A percentile compares a stretch with the other conserved stretches of the same genome.
These are phyloP conservation scores for Melieria picta DNA, from an alignment of 2,888 invertebrate genomes.

Conservation along the genomic window DNA sequence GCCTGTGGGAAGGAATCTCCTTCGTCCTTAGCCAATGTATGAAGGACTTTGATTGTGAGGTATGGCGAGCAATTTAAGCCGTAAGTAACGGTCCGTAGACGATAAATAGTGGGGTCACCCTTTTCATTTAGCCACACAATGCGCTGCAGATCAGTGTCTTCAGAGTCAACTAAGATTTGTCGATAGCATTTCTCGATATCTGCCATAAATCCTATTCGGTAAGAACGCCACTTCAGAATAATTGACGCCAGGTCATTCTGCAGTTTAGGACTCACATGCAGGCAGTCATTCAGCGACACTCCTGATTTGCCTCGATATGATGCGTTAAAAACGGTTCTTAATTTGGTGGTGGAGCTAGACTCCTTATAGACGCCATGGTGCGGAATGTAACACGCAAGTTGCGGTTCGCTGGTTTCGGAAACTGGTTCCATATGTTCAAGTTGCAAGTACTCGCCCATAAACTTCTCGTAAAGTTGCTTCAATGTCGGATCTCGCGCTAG, in stretches of 20 bases:
- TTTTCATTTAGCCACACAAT: conserved; percentile 32
- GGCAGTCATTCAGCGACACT: conserved; percentile 31
- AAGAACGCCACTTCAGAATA: conserved; percentile 29
- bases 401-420: too few species aligned
- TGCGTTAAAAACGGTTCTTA: conserved; percentile 38
- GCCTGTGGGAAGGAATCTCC: conserved; percentile 27
- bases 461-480: too few species aligned
- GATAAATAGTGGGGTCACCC: conserved; percentile 14
- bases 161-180: conserved; percentile 33
- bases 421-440: conserved; percentile 21
- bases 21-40: conserved; percentile 32
- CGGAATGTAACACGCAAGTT: conserved; percentile 9
- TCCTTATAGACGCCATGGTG: conserved; percentile 39
- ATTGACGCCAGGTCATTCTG: conserved; percentile 31
- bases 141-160: conserved; percentile 33
- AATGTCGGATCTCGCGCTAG: too few species aligned
- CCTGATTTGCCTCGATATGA: conserved; percentile 25
- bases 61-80: conserved; percentile 31
- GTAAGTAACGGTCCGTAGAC: conserved; percentile 34
- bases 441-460: too few species aligned
- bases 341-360: conserved; percentile 39
- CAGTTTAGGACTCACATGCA: conserved; percentile 37
- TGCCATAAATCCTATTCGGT: too few species aligned
- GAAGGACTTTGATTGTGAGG: conserved; percentile 31
- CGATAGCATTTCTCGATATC: conserved; percentile 38